phyloP scores from a whole-genome alignment of 1,140 invertebrate genomes.

The Drosophila serrata region DNA sequence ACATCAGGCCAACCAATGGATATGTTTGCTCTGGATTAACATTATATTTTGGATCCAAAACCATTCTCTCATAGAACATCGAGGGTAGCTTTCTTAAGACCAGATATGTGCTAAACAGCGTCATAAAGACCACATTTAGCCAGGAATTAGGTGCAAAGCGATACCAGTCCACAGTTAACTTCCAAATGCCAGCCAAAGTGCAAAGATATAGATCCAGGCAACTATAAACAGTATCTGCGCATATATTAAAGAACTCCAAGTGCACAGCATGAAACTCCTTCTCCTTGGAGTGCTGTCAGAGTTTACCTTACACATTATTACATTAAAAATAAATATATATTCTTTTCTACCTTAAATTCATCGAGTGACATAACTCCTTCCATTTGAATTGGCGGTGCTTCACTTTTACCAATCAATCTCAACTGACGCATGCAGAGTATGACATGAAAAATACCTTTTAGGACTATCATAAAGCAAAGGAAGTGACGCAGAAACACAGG shows the following conservation, averaged over 20 bases:
- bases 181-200: conserved; percentile 39
- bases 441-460: conserved; percentile 30
- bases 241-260: background rate
- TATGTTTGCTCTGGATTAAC: conserved; percentile 3
- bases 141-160: conserved; percentile 21
- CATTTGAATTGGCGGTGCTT: conserved; percentile 4
- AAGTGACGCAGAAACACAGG: conserved; percentile 53
- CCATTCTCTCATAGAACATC: conserved; percentile 47
- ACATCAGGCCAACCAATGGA: conserved; percentile 51
- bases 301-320: too few species aligned
- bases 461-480: conserved; percentile 25
- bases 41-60: conserved; percentile 29
- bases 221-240: conserved; percentile 36
- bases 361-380: conserved; percentile 1
- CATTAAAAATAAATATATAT: background rate
- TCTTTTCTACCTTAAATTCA: conserved; percentile 1
- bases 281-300: conserved; percentile 8
- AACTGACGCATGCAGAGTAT: conserved; percentile 53
- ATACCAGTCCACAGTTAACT: conserved; percentile 24
- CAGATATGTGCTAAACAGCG: conserved; percentile 41
- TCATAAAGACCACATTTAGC: conserved; percentile 52
- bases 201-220: conserved; percentile 47
- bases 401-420: background rate
- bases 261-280: conserved; percentile 16
- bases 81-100: conserved; percentile 35